Evolutionary conservation across 2,113 vertebrate genomes (phyloP).

Genomic region (Myrmecobius fasciatus): DNA sequence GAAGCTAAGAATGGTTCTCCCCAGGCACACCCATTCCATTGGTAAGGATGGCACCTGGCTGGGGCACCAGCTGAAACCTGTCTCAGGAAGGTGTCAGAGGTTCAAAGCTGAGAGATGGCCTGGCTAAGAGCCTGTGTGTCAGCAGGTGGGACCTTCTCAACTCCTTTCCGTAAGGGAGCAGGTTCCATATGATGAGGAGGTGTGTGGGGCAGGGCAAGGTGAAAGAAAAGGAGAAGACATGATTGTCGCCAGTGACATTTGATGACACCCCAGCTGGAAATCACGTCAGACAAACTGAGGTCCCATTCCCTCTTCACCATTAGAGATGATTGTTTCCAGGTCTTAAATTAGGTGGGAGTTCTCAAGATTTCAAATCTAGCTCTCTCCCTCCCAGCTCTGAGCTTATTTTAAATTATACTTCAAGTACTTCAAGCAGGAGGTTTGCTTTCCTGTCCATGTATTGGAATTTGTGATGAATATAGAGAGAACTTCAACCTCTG

Average conservation of each 20-base stretch:
- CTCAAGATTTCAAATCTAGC: neutral
- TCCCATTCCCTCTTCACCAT: neutral
- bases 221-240: neutral
- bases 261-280: slow-evolving; percentile 45
- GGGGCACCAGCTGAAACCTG: neutral
- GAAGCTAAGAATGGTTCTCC: neutral
- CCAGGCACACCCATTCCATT: neutral
- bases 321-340: slow-evolving; percentile 30
- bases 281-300: slow-evolving; percentile 40
- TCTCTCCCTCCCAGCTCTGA: neutral
- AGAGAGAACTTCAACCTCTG: slow-evolving; percentile 20
- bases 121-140: neutral
- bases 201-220: neutral
- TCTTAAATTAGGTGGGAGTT: neutral
- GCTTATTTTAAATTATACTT: neutral
- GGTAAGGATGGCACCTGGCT: neutral
- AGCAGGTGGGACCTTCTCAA: neutral
- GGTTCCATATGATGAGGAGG: neutral
- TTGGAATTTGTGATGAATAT: slow-evolving; percentile 18
- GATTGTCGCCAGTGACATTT: neutral
- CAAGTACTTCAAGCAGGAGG: neutral
- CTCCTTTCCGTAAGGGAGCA: neutral
- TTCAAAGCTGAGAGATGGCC: neutral
- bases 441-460: slow-evolving; percentile 38
- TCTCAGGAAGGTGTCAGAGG: neutral